A percentile compares a stretch with the other conserved stretches of the same genome.
Conservation (phyloP, 2,797 vertebrate genomes). For the Falco rusticolus region DNA sequence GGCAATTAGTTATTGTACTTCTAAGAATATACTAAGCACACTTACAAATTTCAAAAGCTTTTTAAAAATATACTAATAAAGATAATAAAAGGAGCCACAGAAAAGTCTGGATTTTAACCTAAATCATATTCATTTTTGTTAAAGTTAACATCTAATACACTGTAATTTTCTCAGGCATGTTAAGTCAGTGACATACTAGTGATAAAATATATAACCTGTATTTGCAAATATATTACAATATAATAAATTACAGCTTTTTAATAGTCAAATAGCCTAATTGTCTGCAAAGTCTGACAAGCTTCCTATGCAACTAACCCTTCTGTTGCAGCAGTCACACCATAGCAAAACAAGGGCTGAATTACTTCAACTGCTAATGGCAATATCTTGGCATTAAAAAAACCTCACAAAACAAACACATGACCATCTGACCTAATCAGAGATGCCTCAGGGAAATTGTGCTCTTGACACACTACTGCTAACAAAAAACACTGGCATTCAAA, state of each 20-base stretch:
- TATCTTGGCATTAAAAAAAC: not conserved
- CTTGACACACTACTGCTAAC: not conserved
- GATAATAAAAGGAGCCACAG: not conserved
- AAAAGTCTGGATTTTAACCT: not conserved
- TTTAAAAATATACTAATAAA: not conserved
- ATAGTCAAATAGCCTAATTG: not conserved
- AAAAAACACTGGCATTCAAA: not conserved
- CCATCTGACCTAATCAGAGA: not conserved
- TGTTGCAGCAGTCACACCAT: not conserved
- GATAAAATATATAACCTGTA: not conserved
- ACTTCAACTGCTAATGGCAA: not conserved
- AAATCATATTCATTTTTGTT: not conserved
- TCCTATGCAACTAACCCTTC: not conserved
- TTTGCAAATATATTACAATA: not conserved
- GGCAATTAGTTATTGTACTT: not conserved
- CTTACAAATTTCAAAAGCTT: not conserved
- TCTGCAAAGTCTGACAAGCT: not conserved
- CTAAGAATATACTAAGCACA: not conserved
- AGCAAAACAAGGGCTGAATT: not conserved
- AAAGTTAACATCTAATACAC: not conserved
- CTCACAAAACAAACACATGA: not conserved
- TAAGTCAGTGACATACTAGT: not conserved
- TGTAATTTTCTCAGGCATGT: not conserved
- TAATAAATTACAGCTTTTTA: not conserved
- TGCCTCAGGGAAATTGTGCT: not conserved